Evolutionary conservation across 2,888 invertebrate species (phyloP).

Genomic region (Unio delphinus): DNA sequence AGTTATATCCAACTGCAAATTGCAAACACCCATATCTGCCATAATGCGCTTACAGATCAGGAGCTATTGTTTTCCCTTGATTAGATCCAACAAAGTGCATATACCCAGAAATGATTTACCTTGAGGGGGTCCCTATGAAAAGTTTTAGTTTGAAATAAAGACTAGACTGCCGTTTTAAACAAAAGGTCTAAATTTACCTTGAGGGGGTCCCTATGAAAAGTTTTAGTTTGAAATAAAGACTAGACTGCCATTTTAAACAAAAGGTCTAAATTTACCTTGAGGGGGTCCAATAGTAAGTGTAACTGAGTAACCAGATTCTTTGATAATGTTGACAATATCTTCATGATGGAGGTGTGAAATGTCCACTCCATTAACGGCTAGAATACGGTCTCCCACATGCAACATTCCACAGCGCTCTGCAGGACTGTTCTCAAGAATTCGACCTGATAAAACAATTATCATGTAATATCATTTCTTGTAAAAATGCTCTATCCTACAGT

Average conservation of each 20-base stretch:
- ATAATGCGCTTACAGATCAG: too few species aligned
- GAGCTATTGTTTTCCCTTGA: too few species aligned
- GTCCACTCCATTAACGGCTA: conserved; percentile 93
- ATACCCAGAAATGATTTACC: too few species aligned
- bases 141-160: too few species aligned
- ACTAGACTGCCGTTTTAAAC: not conserved
- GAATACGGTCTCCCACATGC: conserved; percentile 94
- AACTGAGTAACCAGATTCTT: conserved; percentile 93
- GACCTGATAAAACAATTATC: conserved; percentile 77
- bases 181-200: conserved; percentile 37
- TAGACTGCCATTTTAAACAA: not conserved
- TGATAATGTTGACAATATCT: conserved; percentile 96
- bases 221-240: too few species aligned
- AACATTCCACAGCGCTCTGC: conserved; percentile 93
- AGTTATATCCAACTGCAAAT: too few species aligned
- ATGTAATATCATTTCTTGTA: not conserved
- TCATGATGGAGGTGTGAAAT: conserved; percentile 94
- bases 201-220: too few species aligned
- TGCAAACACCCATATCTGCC: too few species aligned
- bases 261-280: conserved; percentile 38
- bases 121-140: too few species aligned
- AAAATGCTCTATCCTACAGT: not conserved
- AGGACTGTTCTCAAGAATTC: conserved; percentile 94
- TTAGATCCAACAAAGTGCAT: too few species aligned
- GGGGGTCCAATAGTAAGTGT: conserved; percentile 75